phyloP scores from a whole-genome alignment of 23 tunicate species.

The Botrylloides violaceus region DNA sequence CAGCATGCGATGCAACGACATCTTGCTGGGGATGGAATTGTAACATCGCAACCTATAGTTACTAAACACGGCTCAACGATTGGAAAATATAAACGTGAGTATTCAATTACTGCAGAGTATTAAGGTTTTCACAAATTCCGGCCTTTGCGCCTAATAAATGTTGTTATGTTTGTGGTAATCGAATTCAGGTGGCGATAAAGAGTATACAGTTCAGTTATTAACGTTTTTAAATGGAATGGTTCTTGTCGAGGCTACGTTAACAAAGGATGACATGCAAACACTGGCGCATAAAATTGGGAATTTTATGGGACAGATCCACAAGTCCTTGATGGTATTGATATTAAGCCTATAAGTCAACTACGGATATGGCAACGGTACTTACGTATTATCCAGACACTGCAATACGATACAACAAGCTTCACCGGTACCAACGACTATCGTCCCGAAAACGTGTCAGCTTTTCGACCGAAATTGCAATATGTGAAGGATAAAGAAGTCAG shows the following conservation, averaged over 20 bases:
- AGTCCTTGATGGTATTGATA: not conserved
- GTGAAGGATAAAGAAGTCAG: not conserved
- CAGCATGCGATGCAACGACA: constrained; percentile 12
- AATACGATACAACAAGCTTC: not conserved
- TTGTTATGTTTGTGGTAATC: not conserved
- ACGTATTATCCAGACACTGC: not conserved
- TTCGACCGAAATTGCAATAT: not conserved
- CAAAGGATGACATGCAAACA: not conserved
- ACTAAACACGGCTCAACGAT: not conserved
- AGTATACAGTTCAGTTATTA: constrained; percentile 6
- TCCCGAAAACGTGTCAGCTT: not conserved
- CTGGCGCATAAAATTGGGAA: not conserved
- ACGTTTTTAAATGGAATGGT: not conserved
- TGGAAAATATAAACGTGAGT: not conserved
- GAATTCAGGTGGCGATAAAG: not conserved
- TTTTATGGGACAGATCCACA: not conserved
- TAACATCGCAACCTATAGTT: not conserved
- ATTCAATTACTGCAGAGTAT: not conserved
- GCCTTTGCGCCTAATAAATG: not conserved
- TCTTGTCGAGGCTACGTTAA: not conserved
- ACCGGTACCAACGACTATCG: not conserved
- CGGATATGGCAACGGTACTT: too few relatives aligned
- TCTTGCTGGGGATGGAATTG: not conserved
- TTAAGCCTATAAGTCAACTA: too few relatives aligned
- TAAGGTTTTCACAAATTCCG: too few relatives aligned